Conservation (phyloP, 2,797 vertebrate species). For the Sarcophilus harrisii region DNA sequence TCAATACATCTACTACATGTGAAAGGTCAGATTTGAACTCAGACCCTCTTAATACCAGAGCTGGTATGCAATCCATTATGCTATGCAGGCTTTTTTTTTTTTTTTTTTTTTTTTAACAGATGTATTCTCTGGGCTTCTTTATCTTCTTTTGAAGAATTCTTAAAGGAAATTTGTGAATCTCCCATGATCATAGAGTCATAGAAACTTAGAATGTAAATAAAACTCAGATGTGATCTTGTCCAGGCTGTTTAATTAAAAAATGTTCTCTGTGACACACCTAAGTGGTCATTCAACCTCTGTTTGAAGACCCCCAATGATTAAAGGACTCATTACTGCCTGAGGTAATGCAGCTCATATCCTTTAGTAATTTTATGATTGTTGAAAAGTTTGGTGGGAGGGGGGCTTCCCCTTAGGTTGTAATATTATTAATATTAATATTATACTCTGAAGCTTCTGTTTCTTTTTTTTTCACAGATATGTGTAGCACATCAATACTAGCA, state of each 20-base stretch:
- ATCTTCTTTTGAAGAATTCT: slow-evolving; percentile 28
- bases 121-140: not conserved
- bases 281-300: not conserved
- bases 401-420: not conserved
- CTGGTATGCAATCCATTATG: not conserved
- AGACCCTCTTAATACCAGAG: not conserved
- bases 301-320: not conserved
- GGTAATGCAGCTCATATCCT: not conserved
- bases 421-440: not conserved
- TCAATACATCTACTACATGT: not conserved
- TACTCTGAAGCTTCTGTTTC: not conserved
- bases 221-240: not conserved
- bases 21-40: not conserved
- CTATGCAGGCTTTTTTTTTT: not conserved
- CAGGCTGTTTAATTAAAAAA: not conserved
- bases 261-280: not conserved
- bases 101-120: not conserved
- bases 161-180: not conserved
- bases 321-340: not conserved
- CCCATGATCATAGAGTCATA: not conserved
- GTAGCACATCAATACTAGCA: not conserved
- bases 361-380: not conserved
- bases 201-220: not conserved
- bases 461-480: not conserved
- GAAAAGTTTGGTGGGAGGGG: not conserved